phyloP scores from a whole-genome alignment of 1,140 invertebrate species.

The Vanessa tameamea region DNA sequence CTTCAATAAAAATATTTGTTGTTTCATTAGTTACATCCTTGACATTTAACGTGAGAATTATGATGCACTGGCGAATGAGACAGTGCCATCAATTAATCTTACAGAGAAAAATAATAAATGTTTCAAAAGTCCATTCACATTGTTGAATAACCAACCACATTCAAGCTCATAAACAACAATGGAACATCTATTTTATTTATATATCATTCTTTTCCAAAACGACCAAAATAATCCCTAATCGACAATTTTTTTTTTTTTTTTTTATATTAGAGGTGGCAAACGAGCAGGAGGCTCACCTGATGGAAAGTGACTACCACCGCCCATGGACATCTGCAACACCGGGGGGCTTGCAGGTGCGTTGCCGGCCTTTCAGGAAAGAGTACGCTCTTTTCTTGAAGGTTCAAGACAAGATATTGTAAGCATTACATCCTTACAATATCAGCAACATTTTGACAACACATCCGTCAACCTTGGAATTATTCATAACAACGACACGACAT shows the following conservation, averaged over 20 bases:
- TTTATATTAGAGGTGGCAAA: too few species aligned
- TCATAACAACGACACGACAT: constrained; percentile 41
- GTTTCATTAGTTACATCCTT: constrained; percentile 30
- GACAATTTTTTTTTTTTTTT: too few species aligned
- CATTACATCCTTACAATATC: background rate
- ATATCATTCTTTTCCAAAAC: background rate
- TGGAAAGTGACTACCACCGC: too few species aligned
- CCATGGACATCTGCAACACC: too few species aligned
- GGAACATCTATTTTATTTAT: background rate
- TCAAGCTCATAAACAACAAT: background rate
- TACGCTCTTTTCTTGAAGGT: too few species aligned
- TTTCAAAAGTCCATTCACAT: background rate
- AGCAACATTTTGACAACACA: constrained; percentile 44
- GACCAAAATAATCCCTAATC: background rate
- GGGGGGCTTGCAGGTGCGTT: too few species aligned
- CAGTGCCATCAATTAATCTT: constrained; percentile 31
- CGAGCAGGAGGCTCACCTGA: too few species aligned
- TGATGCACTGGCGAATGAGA: constrained; percentile 23
- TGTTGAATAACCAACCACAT: background rate
- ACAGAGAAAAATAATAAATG: background rate
- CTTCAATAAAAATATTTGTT: background rate
- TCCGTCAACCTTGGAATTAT: constrained; percentile 56
- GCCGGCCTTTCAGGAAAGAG: too few species aligned
- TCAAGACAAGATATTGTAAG: too few species aligned
- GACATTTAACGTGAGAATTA: constrained; percentile 18